Evolutionary conservation across 2,888 invertebrate species (phyloP).

Genomic region (Tridacna crocea): DNA sequence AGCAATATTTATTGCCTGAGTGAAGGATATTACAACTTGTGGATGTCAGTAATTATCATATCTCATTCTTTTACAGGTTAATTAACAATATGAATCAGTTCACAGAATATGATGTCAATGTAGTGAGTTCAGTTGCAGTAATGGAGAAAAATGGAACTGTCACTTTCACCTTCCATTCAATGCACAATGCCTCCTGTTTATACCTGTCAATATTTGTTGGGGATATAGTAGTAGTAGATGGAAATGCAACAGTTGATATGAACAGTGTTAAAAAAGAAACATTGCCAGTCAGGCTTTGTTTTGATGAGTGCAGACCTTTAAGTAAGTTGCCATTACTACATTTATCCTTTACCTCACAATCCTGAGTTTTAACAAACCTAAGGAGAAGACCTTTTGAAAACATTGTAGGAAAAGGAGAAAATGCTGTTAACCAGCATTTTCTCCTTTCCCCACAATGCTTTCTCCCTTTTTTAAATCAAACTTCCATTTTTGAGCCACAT

Average conservation of each 20-base stretch:
- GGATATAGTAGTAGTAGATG: background rate
- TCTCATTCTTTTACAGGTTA: no score
- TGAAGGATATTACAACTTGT: no score
- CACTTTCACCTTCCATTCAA: background rate
- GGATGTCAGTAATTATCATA: no score
- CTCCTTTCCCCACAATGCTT: no score
- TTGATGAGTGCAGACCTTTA: slow-evolving; percentile 1
- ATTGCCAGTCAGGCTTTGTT: background rate
- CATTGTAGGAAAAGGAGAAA: no score
- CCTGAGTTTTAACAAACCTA: no score
- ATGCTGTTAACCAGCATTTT: no score
- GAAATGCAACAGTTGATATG: background rate
- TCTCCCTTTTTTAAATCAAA: no score
- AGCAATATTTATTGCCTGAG: no score
- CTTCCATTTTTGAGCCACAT: no score
- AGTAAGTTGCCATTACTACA: background rate
- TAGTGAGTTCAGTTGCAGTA: background rate
- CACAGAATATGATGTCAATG: background rate
- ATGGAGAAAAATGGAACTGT: background rate
- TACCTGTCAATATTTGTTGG: background rate
- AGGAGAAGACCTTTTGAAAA: no score
- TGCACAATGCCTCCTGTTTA: background rate
- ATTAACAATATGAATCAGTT: background rate
- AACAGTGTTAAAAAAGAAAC: background rate
- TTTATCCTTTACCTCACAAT: no score